Evolutionary conservation across 2,797 vertebrate genomes (phyloP), one percentile per base, ranked within the genome.

Genomic region (Takifugu ocellatus): DNA sequence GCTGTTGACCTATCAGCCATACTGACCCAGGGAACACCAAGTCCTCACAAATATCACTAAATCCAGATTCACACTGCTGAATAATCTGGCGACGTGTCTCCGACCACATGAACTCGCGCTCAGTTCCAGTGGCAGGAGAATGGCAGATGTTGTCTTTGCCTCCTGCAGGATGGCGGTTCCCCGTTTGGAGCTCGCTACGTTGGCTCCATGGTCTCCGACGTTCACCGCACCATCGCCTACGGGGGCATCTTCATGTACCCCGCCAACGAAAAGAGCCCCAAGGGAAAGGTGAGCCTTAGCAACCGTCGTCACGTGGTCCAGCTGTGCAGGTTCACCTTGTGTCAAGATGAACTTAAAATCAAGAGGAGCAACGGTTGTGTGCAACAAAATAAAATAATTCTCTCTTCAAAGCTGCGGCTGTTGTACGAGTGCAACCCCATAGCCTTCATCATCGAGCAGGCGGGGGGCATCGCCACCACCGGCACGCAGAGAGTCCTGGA

Each of bases 211-310:
- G 97, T 98, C 21, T 95, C 97, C 21, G 96, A 98, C 21, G 73
- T 98, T 65, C 97, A 99, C 68, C 94, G 95, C 24, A 99, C 97
- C 17, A 75, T 99, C 58, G 91, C 94, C 59, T 98, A 98, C 21
- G 96, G 97, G 52, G 96, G 97, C 14, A 98, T 99, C 83, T 99
- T 99, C 90, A 82, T 98, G 92, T 98, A 99, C 77, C 96, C 97
- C 8, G 96, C 95, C 69, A 99, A 97, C 59, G 92, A 96, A 89
- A 99, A 98, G 84, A 98, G 90, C 68, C 96, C 96, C 5, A 96
- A 98, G 72, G 97, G 97, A 88, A 98, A 98, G 95, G 95, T 97
- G 12, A 21, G n/a, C 44, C 16, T 10, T 11, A 11, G 44, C 16
- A 46, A 46, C 36, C 12, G 36, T 39, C 11, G 36, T 39, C 36